Evolutionary conservation across 1,140 invertebrate species (phyloP), one percentile per base, ranked within the genome.

Genomic region (Drosophila littoralis): DNA sequence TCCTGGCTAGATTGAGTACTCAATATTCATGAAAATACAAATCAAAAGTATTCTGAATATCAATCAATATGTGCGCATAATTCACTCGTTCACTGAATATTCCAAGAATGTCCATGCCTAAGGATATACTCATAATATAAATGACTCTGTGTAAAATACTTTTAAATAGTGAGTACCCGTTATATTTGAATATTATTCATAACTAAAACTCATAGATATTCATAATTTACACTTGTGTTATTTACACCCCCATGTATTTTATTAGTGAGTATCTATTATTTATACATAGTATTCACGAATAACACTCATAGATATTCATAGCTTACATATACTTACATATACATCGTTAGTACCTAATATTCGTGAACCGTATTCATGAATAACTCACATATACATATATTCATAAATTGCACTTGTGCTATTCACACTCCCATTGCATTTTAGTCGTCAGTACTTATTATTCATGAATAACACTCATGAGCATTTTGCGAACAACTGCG

Each of bases 401-500:
- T 43, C 42, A 45, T 15, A 7, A 13, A 15, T n/a, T 45, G 17
- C 5, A 45, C 5, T 15, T 45, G 42, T 36, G 35, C 7, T 9
- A 36, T 8, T 9, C n/a, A 42, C 6, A 42, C 12, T 9, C 6
- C 9, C 4, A 1, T n/a, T n/a, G n/a, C 38, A 38, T 38, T 38
- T 38, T 38, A 42, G 38, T 12, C 12, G n/a, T n/a, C 0, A 42
- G 40, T 13, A 42, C 8, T 7, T 9, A 22, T 17, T 55, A 51
- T 55, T 55, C 33, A 38, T 55, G 54, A 46, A 8, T 61, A 22
- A 22, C 7, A 60, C 43, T 48, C 15, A 17, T 22, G 10, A 60
- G n/a, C 32, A 17, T 8, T 42, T 28, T 57, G 22, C 22, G 43
- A 33, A 13, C 2, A 28, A 33, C 7, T 48, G 43, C 15, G 7